phyloP scores from a whole-genome alignment of 2,888 invertebrate genomes.

The Ornithoptera priamus region DNA sequence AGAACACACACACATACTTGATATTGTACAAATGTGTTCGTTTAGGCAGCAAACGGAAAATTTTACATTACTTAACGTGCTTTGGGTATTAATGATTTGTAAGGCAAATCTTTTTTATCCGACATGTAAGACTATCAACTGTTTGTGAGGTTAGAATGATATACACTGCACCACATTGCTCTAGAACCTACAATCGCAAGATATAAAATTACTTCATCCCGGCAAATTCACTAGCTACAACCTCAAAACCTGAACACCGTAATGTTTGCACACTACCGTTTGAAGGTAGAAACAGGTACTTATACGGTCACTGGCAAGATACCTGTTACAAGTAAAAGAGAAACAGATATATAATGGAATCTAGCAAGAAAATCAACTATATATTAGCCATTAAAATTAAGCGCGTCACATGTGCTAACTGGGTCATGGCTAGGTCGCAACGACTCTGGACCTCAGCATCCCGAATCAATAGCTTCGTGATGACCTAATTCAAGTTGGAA shows the following conservation, averaged over 20 bases:
- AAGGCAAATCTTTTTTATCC: neutral
- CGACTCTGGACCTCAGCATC: slow-evolving; percentile 71
- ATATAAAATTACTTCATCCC: too few relatives aligned
- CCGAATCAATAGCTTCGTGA: slow-evolving; percentile 57
- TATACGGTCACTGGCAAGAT: too few relatives aligned
- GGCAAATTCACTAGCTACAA: too few relatives aligned
- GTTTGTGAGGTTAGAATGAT: too few relatives aligned
- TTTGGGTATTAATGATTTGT: slow-evolving; percentile 25
- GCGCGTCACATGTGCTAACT: slow-evolving; percentile 46
- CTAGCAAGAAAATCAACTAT: slow-evolving; percentile 29
- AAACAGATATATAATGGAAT: slow-evolving; percentile 1
- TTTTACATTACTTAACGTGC: slow-evolving; percentile 21
- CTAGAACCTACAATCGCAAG: too few relatives aligned
- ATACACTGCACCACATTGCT: too few relatives aligned
- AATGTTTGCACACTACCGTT: too few relatives aligned
- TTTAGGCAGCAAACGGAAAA: slow-evolving; percentile 21
- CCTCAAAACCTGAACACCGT: too few relatives aligned
- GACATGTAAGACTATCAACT: too few relatives aligned
- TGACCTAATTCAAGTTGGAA: slow-evolving; percentile 45
- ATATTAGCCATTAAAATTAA: neutral
- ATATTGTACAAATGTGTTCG: slow-evolving; percentile 14
- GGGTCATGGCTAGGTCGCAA: slow-evolving; percentile 71
- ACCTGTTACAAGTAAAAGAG: neutral
- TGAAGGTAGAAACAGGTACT: too few relatives aligned
- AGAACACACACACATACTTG: slow-evolving; percentile 1